Conservation (phyloP, 2,113 vertebrate genomes). For the Amphiprion percula region DNA sequence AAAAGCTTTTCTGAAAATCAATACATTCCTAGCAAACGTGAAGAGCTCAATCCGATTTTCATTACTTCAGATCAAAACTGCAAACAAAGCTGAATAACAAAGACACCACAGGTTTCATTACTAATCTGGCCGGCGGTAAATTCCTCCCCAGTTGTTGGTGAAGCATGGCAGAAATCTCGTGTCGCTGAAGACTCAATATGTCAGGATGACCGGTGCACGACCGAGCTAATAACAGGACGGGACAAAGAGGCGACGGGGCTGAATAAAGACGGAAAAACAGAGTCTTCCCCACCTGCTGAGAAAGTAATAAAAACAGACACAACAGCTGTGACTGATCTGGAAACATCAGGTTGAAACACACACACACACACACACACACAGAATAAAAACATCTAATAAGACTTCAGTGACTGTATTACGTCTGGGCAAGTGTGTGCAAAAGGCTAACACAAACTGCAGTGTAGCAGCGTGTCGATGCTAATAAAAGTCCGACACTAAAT, state of each 20-base stretch:
- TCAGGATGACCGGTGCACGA: conserved; percentile 59
- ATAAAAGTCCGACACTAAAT: background rate
- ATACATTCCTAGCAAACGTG: too few relatives aligned
- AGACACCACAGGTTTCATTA: conserved; percentile 63
- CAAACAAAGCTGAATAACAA: conserved; percentile 20
- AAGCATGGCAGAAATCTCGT: conserved; percentile 17
- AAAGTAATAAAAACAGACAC: conserved; percentile 72
- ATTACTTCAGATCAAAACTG: conserved; percentile 8
- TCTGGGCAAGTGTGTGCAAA: conserved; percentile 15
- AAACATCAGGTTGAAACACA: conserved; percentile 27
- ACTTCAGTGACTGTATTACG: conserved; percentile 55
- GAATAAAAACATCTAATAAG: conserved; percentile 62
- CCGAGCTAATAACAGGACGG: conserved; percentile 61
- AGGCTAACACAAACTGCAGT: background rate
- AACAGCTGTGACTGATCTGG: conserved; percentile 62
- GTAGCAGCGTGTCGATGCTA: background rate
- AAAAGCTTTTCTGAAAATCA: too few relatives aligned
- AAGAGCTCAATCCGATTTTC: too few relatives aligned
- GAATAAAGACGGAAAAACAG: conserved; percentile 44
- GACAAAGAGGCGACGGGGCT: conserved; percentile 43
- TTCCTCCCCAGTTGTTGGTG: conserved; percentile 43
- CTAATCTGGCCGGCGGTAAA: conserved; percentile 31
- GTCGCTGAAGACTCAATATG: conserved; percentile 66
- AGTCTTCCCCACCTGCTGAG: conserved; percentile 48
- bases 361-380: conserved; percentile 15